Evolutionary conservation across 2,113 vertebrate genomes (phyloP).

Genomic region (Ageneiosus marmoratus): DNA sequence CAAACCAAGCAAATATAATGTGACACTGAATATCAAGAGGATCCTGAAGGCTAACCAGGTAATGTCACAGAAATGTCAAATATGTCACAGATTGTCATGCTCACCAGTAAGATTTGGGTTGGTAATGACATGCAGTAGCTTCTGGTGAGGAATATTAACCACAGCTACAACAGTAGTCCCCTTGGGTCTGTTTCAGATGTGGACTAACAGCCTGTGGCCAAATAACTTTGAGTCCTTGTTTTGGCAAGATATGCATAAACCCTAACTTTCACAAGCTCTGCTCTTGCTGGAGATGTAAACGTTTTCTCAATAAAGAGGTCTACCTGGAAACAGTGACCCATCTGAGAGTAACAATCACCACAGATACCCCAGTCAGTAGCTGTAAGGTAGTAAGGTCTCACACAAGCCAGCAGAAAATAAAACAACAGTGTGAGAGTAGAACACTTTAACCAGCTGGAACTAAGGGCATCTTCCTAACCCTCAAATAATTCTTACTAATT

Average conservation of each 20-base stretch:
- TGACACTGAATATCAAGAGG: neutral
- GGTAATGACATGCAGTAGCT: neutral
- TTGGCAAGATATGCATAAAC: neutral
- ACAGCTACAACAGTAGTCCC: neutral
- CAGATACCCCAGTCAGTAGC: neutral
- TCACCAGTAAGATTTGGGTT: neutral
- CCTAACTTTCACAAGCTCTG: neutral
- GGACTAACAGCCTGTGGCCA: neutral
- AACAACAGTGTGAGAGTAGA: neutral
- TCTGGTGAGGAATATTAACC: neutral
- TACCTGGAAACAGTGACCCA: neutral
- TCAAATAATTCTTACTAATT: neutral
- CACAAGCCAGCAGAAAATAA: neutral
- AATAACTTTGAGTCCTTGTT: neutral
- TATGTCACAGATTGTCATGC: neutral
- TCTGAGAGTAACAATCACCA: neutral
- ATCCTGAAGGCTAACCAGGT: neutral
- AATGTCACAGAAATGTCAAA: neutral
- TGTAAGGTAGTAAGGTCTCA: neutral
- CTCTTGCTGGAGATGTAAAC: neutral
- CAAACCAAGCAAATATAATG: neutral
- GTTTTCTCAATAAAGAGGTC: neutral
- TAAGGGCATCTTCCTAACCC: neutral
- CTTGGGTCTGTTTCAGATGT: neutral
- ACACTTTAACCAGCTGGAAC: neutral